A percentile compares a stretch with the other conserved stretches of the same genome.
Evolutionary conservation across 2,888 invertebrate genomes (phyloP).

Genomic region (Nectonema munidae): DNA sequence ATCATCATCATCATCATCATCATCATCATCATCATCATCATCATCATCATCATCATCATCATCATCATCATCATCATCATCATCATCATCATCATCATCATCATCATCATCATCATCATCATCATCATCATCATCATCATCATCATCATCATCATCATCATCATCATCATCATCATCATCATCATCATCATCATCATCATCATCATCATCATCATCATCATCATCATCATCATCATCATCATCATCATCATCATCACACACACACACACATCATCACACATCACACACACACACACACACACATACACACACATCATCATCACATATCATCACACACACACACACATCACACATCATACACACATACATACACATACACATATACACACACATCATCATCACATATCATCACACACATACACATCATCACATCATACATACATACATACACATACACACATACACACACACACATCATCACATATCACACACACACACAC

Average conservation of each 20-base stretch:
- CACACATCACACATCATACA: no score
- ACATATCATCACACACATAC: no score
- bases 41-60: conserved; percentile 7
- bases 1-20: background rate
- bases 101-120: conserved; percentile 8
- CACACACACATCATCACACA: no score
- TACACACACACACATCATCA: no score
- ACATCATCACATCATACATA: no score
- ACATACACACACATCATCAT: no score
- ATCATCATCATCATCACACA: conserved; percentile 1
- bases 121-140: conserved; percentile 8
- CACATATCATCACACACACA: no score
- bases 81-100: conserved; percentile 1
- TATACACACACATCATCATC: no score
- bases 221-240: conserved; percentile 6
- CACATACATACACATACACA: conserved; percentile 1
- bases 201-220: background rate
- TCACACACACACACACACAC: no score
- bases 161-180: conserved; percentile 6
- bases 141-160: background rate
- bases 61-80: conserved; percentile 6
- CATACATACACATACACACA: no score
- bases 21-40: conserved; percentile 6
- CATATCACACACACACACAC: no score
- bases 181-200: background rate